A percentile compares a stretch with the other conserved stretches of the same genome.
These are phyloP conservation scores for Suricata suricatta DNA, from an alignment of 2,113 vertebrate genomes.

Conservation along the genomic window DNA sequence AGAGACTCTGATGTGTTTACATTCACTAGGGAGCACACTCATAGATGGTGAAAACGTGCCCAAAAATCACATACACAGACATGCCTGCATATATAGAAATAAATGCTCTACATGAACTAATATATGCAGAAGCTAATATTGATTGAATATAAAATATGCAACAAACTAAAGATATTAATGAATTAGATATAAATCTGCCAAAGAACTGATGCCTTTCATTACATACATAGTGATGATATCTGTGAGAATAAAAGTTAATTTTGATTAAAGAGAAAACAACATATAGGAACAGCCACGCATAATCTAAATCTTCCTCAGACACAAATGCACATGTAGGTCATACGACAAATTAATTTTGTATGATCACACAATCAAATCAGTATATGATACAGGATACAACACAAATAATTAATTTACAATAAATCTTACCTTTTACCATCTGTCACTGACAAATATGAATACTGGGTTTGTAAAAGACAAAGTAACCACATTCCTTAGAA, in stretches of 20 bases:
- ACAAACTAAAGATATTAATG: slow-evolving; percentile 16
- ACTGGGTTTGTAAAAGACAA: not conserved
- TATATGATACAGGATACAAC: not conserved
- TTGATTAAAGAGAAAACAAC: not conserved
- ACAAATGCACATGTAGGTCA: not conserved
- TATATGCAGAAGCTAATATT: not conserved
- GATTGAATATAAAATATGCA: not conserved
- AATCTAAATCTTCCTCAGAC: not conserved
- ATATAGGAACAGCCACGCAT: not conserved
- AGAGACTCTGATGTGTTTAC: slow-evolving; percentile 21
- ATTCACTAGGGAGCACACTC: slow-evolving; percentile 1
- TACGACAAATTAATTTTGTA: not conserved
- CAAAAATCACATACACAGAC: slow-evolving; percentile 31
- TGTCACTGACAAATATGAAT: not conserved
- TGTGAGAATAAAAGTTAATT: not conserved
- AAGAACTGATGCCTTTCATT: not conserved
- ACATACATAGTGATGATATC: not conserved
- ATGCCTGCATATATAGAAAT: not conserved
- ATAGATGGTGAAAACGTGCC: not conserved
- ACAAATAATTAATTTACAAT: not conserved
- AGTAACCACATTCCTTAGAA: not conserved
- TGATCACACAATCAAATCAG: not conserved
- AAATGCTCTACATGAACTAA: not conserved
- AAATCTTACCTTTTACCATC: not conserved
- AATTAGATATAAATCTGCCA: not conserved